These are phyloP conservation scores for Prenolepis imparis DNA, from an alignment of 2,888 invertebrate species.

Conservation along the genomic window DNA sequence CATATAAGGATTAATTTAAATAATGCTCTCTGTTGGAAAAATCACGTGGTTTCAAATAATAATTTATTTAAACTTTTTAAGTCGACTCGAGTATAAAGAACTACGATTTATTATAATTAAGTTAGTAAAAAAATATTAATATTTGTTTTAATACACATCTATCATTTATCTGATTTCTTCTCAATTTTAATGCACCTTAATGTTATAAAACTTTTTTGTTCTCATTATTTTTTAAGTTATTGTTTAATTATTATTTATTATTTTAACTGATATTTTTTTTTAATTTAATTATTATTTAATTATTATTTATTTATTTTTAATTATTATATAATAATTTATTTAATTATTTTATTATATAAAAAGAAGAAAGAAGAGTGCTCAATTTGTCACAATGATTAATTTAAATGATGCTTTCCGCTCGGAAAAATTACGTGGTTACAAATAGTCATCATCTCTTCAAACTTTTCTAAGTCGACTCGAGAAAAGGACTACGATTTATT, in stretches of 20 bases:
- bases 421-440: background rate
- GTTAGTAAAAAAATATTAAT: background rate
- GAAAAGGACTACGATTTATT: background rate
- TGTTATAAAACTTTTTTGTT: background rate
- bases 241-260: background rate
- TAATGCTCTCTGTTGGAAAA: background rate
- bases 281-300: too few species aligned
- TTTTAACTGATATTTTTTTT: too few species aligned
- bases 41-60: too few species aligned
- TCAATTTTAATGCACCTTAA: background rate
- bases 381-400: background rate
- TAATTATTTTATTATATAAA: background rate
- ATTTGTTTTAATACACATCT: background rate
- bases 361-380: background rate
- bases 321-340: background rate
- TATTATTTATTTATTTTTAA: too few species aligned
- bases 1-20: background rate
- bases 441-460: slow-evolving; percentile 13
- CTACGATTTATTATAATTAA: too few species aligned
- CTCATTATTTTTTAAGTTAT: background rate
- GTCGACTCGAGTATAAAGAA: too few species aligned
- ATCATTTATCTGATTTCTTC: background rate
- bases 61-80: too few species aligned
- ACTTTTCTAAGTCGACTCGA: background rate
- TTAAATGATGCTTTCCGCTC: background rate